These are phyloP conservation scores for Elymnias hypermnestra DNA, from an alignment of 1,140 invertebrate genomes.

Conservation along the genomic window DNA sequence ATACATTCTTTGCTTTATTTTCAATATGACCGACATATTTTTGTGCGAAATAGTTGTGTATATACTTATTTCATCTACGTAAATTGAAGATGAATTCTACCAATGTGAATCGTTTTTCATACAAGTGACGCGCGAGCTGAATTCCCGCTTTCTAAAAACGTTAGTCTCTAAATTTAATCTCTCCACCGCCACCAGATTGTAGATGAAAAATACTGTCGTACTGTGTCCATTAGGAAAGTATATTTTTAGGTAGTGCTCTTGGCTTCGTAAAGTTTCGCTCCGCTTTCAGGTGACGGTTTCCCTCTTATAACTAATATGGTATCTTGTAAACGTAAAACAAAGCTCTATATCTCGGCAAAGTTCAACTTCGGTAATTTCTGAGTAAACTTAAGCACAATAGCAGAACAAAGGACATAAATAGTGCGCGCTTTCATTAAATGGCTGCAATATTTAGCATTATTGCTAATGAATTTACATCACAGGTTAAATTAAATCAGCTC, in stretches of 20 bases:
- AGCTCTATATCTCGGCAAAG: slow-evolving; percentile 24
- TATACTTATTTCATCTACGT: slow-evolving; percentile 5
- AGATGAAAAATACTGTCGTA: slow-evolving; percentile 62
- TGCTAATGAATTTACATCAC: slow-evolving; percentile 23
- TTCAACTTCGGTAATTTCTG: slow-evolving; percentile 15
- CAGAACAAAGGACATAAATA: slow-evolving; percentile 6
- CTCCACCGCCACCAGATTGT: slow-evolving; percentile 43
- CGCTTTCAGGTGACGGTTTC: slow-evolving; percentile 37
- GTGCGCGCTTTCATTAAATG: not conserved
- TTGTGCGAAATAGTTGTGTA: not conserved
- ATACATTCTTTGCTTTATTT: too few relatives aligned
- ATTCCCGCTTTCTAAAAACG: slow-evolving; percentile 57
- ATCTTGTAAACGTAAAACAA: slow-evolving; percentile 24
- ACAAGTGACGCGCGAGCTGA: slow-evolving; percentile 27
- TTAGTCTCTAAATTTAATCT: slow-evolving; percentile 66
- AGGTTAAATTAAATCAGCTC: too few relatives aligned
- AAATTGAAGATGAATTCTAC: slow-evolving; percentile 6
- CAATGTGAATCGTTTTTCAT: slow-evolving; percentile 16
- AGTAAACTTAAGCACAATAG: slow-evolving; percentile 3
- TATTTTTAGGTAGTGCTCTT: slow-evolving; percentile 60
- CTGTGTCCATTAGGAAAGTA: slow-evolving; percentile 63
- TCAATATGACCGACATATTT: too few relatives aligned
- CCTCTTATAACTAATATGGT: slow-evolving; percentile 20
- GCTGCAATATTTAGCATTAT: not conserved
- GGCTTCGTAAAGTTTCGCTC: slow-evolving; percentile 45